These are phyloP conservation scores for Arothron firmamentum DNA, from an alignment of 2,113 vertebrate species.

Conservation along the genomic window DNA sequence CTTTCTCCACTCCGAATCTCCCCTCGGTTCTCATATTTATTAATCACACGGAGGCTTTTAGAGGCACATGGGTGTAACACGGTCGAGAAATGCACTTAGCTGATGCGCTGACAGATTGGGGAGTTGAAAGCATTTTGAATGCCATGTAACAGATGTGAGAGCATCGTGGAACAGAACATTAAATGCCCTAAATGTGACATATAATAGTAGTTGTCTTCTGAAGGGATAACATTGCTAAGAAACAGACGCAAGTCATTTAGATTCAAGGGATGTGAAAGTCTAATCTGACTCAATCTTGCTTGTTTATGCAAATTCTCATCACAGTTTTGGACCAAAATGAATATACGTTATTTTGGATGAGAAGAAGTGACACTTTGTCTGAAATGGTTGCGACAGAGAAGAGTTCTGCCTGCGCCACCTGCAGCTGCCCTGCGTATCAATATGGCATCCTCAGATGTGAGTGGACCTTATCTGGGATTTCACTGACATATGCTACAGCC, in stretches of 20 bases:
- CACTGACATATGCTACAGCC: constrained; percentile 26
- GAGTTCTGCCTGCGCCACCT: constrained; percentile 13
- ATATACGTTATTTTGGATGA: constrained; percentile 28
- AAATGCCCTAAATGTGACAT: background rate
- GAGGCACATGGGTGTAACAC: constrained; percentile 37
- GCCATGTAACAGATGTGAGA: constrained; percentile 28
- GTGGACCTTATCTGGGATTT: constrained; percentile 43
- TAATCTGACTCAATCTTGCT: background rate
- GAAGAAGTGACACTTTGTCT: constrained; percentile 27
- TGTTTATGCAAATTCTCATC: background rate
- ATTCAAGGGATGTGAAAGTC: background rate
- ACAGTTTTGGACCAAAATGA: constrained; percentile 1
- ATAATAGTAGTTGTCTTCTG: background rate
- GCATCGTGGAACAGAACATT: constrained; percentile 14
- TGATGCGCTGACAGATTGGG: constrained; percentile 45
- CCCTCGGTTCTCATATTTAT: constrained; percentile 59
- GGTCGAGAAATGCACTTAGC: constrained; percentile 60
- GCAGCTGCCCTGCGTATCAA: background rate
- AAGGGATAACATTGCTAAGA: background rate
- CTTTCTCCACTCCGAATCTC: constrained; percentile 42
- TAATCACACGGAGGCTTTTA: constrained; percentile 61
- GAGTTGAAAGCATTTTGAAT: constrained; percentile 48
- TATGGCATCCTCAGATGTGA: constrained; percentile 37
- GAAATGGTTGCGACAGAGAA: constrained; percentile 17
- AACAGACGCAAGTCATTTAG: background rate